Evolutionary conservation across 2,888 invertebrate genomes (phyloP).

Genomic region (Tetramorium bicarinatum): DNA sequence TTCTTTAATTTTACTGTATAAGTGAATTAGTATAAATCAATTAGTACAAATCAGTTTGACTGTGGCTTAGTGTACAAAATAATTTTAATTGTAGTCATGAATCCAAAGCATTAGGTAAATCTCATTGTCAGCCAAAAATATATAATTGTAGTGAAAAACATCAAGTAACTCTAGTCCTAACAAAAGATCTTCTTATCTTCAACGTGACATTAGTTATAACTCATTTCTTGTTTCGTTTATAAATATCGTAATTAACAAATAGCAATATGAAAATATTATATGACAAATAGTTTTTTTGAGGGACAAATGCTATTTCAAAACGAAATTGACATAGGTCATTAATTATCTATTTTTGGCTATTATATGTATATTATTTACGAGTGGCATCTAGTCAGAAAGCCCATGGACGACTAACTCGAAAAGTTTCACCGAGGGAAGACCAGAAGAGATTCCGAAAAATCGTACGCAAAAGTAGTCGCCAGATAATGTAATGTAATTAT

Average conservation of each 20-base stretch:
- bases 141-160: background rate
- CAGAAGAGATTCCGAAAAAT: background rate
- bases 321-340: background rate
- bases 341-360: constrained; percentile 26
- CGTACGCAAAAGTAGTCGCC: background rate
- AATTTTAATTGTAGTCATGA: constrained; percentile 34
- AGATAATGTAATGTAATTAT: background rate
- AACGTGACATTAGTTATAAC: background rate
- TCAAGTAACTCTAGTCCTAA: background rate
- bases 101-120: constrained; percentile 2
- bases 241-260: background rate
- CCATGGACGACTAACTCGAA: constrained; percentile 80
- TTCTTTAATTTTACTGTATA: background rate
- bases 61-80: background rate
- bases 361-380: constrained; percentile 59
- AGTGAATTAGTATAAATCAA: background rate
- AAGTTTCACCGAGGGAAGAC: constrained; percentile 63
- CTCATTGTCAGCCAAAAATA: constrained; percentile 25
- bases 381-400: constrained; percentile 81
- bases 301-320: background rate
- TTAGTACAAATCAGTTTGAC: background rate
- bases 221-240: background rate
- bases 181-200: background rate
- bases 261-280: background rate
- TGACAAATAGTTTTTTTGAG: constrained; percentile 45